These are phyloP conservation scores for Diachrysia chrysitis DNA, from an alignment of 2,888 invertebrate species.

Conservation along the genomic window DNA sequence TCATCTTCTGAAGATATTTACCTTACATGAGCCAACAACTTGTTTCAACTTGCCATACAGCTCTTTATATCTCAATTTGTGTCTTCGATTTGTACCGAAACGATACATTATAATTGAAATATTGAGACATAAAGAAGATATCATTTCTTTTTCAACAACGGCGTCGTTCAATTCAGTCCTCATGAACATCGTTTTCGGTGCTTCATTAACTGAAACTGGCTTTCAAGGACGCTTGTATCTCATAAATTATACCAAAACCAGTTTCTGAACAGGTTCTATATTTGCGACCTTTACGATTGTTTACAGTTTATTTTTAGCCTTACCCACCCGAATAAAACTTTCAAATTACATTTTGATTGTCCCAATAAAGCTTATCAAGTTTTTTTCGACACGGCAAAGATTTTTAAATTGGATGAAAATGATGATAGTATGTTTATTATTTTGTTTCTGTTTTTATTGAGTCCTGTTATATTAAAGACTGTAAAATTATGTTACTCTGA, in stretches of 20 bases:
- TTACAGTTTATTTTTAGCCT: constrained; percentile 81
- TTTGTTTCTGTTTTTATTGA: constrained; percentile 30
- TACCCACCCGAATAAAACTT: constrained; percentile 64
- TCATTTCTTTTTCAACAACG: background rate
- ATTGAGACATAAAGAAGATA: constrained; percentile 3
- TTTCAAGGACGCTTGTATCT: constrained; percentile 51
- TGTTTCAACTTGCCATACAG: no score
- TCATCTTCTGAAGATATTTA: no score
- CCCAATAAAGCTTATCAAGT: constrained; percentile 57
- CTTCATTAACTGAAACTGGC: background rate
- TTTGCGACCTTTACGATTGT: constrained; percentile 77
- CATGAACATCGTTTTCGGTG: background rate
- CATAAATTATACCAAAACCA: constrained; percentile 55
- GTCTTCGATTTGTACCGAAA: background rate
- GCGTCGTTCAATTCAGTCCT: background rate
- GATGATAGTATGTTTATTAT: constrained; percentile 25
- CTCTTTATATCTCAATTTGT: background rate
- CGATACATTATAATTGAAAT: constrained; percentile 4
- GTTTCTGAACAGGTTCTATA: constrained; percentile 73
- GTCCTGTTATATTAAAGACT: constrained; percentile 19
- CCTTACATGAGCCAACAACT: background rate
- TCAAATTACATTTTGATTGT: constrained; percentile 60
- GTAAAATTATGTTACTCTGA: constrained; percentile 21
- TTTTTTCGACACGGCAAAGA: constrained; percentile 30
- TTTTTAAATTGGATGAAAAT: constrained; percentile 32